These are phyloP conservation scores for Cyrtonyx montezumae DNA, from an alignment of 2,113 vertebrate species.

Conservation along the genomic window DNA sequence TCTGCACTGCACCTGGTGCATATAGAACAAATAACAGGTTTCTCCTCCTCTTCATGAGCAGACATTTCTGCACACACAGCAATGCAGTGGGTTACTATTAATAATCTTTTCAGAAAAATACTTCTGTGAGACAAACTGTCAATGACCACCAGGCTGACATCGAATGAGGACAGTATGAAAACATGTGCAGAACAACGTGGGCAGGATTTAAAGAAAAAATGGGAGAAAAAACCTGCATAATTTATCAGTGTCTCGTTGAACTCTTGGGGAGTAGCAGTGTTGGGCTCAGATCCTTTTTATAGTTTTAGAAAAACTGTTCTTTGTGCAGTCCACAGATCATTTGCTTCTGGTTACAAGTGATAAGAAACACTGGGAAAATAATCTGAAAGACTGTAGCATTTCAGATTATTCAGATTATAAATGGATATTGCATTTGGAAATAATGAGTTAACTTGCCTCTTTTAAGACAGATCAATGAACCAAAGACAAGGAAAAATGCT, in stretches of 20 bases:
- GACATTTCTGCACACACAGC: not conserved
- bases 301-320: not conserved
- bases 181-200: not conserved
- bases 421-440: not conserved
- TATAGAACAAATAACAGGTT: not conserved
- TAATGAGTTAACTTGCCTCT: not conserved
- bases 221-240: not conserved
- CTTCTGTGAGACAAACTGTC: not conserved
- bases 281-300: not conserved
- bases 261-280: not conserved
- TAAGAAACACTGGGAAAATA: not conserved
- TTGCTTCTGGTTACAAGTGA: not conserved
- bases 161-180: not conserved
- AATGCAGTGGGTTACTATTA: not conserved
- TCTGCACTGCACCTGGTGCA: not conserved
- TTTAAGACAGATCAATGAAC: not conserved
- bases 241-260: not conserved
- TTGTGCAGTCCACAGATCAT: not conserved
- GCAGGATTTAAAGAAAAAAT: not conserved
- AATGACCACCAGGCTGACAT: not conserved
- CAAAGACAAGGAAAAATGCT: not conserved
- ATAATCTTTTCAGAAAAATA: not conserved
- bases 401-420: not conserved
- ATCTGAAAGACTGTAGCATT: not conserved
- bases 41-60: not conserved